Conservation (phyloP, 1,140 invertebrate species). For the Drosophila bipectinata region DNA sequence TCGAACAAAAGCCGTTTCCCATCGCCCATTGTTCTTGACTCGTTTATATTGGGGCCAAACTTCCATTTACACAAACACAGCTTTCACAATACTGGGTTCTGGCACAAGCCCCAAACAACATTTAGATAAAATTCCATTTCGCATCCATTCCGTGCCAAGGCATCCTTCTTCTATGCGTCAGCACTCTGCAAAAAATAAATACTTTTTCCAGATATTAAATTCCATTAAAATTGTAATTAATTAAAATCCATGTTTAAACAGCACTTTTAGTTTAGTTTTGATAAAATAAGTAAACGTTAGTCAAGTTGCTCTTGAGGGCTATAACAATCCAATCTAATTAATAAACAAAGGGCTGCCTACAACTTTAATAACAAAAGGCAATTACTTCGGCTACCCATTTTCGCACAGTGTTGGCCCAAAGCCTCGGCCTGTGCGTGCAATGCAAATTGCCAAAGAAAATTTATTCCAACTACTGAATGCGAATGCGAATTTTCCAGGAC, state of each 20-base stretch:
- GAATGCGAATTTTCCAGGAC: conserved; percentile 58
- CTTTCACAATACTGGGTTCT: conserved; percentile 43
- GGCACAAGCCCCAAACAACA: conserved; percentile 48
- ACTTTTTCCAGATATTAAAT: not conserved
- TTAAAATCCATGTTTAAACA: not conserved
- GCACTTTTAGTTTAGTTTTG: not conserved
- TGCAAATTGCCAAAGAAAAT: conserved; percentile 77
- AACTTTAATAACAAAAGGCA: no score
- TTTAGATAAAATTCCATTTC: conserved; percentile 54
- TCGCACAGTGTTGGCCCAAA: conserved; percentile 1
- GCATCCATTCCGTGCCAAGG: conserved; percentile 26
- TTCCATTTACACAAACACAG: conserved; percentile 20
- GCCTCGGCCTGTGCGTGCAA: conserved; percentile 50
- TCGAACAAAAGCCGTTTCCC: conserved; percentile 42
- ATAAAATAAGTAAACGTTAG: not conserved
- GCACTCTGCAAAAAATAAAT: conserved; percentile 5
- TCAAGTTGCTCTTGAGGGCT: not conserved
- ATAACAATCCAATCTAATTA: not conserved
- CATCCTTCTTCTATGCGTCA: conserved; percentile 17
- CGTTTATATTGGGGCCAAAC: conserved; percentile 22
- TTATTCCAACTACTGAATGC: conserved; percentile 72
- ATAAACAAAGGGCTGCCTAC: no score
- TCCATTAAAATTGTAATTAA: not conserved
- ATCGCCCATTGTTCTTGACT: conserved; percentile 48
- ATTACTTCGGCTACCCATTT: not conserved